These are phyloP conservation scores for Cryptoblepharus egeriae DNA, from an alignment of 2,797 vertebrate genomes.

Conservation along the genomic window DNA sequence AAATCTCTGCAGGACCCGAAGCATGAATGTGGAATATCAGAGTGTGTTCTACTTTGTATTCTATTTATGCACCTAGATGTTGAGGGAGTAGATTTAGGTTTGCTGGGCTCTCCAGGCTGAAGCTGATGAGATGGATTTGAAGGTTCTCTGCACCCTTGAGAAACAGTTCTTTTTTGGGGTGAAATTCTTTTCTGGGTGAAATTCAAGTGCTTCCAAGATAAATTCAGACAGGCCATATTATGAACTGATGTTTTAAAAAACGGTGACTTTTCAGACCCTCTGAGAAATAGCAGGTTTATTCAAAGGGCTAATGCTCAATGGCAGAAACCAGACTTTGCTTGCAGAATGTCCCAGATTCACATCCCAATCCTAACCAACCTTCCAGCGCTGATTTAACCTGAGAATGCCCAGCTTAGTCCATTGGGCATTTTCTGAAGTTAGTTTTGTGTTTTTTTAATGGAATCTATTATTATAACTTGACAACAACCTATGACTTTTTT, in stretches of 20 bases:
- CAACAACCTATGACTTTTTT: too few relatives aligned
- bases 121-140: neutral
- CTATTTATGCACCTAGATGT: slow-evolving; percentile 1
- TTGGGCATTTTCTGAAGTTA: too few relatives aligned
- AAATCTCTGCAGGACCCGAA: neutral
- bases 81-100: neutral
- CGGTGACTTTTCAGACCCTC: neutral
- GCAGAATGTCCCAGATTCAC: too few relatives aligned
- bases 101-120: slow-evolving; percentile 2
- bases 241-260: slow-evolving; percentile 9
- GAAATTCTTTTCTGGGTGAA: neutral
- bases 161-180: neutral
- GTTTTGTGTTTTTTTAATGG: too few relatives aligned
- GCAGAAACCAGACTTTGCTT: neutral
- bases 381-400: too few relatives aligned
- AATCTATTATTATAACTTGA: too few relatives aligned
- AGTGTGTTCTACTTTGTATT: slow-evolving; percentile 17
- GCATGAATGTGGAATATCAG: neutral
- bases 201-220: neutral
- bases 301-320: neutral
- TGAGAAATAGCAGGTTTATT: neutral
- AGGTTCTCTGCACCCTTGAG: neutral
- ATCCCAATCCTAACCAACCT: too few relatives aligned
- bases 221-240: neutral
- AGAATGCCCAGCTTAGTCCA: too few relatives aligned